Evolutionary conservation across 1,140 invertebrate species (phyloP).

Genomic region (Euglossa dilemma): DNA sequence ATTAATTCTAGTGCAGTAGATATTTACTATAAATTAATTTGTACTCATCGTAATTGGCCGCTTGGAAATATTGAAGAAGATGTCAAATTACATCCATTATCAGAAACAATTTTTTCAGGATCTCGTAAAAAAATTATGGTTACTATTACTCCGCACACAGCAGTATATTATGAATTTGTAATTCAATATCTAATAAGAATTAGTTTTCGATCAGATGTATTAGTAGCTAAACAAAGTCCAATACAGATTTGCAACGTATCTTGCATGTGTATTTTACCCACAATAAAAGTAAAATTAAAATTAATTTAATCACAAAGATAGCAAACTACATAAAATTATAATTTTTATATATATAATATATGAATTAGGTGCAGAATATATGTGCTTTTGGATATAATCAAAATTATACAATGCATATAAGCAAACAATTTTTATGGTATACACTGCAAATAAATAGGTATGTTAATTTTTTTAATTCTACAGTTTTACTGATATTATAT

Average conservation of each 20-base stretch:
- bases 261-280: constrained; percentile 69
- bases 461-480: neutral
- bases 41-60: constrained; percentile 34
- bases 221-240: constrained; percentile 33
- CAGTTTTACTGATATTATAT: neutral
- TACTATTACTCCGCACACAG: constrained; percentile 54
- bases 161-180: constrained; percentile 67
- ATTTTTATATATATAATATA: neutral
- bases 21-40: constrained; percentile 66
- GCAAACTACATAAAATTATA: constrained; percentile 18
- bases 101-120: constrained; percentile 55
- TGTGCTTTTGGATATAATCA: constrained; percentile 55
- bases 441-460: constrained; percentile 70
- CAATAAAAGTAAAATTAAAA: constrained; percentile 64
- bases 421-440: constrained; percentile 71
- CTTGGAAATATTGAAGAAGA: constrained; percentile 55
- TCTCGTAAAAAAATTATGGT: constrained; percentile 62
- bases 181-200: constrained; percentile 66
- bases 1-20: constrained; percentile 70
- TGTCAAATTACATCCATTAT: constrained; percentile 63
- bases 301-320: constrained; percentile 1
- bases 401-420: constrained; percentile 42
- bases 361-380: constrained; percentile 68
- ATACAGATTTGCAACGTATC: constrained; percentile 64
- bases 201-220: constrained; percentile 27